phyloP scores from a whole-genome alignment of 2,888 invertebrate genomes.

The Cheilosia grossa region DNA sequence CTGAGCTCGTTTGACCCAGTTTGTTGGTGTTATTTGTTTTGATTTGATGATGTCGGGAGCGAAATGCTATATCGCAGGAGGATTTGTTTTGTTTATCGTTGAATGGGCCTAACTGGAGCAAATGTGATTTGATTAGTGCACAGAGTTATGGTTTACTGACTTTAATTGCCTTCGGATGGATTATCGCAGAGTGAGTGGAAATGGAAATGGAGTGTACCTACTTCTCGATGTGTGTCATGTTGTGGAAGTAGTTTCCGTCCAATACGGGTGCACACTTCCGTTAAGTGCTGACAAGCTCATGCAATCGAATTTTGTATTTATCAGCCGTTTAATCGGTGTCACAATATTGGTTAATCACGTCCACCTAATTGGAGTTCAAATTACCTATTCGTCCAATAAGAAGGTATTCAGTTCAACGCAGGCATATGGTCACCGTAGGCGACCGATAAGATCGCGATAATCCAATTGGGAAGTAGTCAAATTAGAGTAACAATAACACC shows the following conservation, averaged over 20 bases:
- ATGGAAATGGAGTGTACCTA: neutral
- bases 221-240: slow-evolving; percentile 7
- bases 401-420: slow-evolving; percentile 23
- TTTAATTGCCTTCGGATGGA: slow-evolving; percentile 54
- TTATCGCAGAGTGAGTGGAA: slow-evolving; percentile 22
- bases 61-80: slow-evolving; percentile 17
- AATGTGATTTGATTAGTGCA: slow-evolving; percentile 58
- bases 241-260: neutral
- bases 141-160: slow-evolving; percentile 55
- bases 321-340: slow-evolving; percentile 6
- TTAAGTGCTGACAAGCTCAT: neutral
- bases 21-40: slow-evolving; percentile 27
- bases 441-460: slow-evolving; percentile 27
- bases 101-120: slow-evolving; percentile 62
- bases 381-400: neutral
- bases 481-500: slow-evolving; percentile 24
- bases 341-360: slow-evolving; percentile 9
- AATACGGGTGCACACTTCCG: neutral
- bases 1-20: slow-evolving; percentile 44
- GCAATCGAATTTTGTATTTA: neutral
- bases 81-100: slow-evolving; percentile 49
- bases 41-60: slow-evolving; percentile 15
- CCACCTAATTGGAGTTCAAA: slow-evolving; percentile 10
- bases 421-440: neutral
- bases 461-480: neutral